Evolutionary conservation across 2,888 invertebrate genomes (phyloP), one percentile per base, ranked within the genome.

Genomic region (Oithona nana): DNA sequence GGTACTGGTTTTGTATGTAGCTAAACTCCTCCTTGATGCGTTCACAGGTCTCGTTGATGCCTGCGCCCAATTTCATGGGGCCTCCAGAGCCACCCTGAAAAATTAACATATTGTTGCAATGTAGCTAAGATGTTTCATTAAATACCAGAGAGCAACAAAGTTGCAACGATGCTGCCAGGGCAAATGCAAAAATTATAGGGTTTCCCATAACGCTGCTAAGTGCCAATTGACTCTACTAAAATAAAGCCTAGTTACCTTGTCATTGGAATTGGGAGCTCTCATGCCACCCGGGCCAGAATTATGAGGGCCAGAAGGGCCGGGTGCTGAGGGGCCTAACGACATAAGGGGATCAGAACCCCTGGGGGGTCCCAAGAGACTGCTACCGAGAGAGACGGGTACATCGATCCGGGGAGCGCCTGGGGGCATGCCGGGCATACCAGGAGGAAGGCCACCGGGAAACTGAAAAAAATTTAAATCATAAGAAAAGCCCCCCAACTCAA

Each of bases 1-100:
- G 90, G 77, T 90, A 90, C 77, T 93, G 92, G 65, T 89, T 88
- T 75, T 93, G 92, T 64, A 93, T 79, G 75, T 89, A 92, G 75
- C 86, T 88, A 75, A 92, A 93, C 75, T 93, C 92, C 75, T 93
- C 92, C 75, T 93, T 93, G 70, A 93, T 92, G 74, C 92, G 79
- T 76, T 93, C 92, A 75, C 90, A 90, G 66, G 88, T 86, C 75
- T 93, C 93, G 64, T 84, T 83, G 57, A 78, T 73, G 66, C 93
- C 86, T 11, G 39, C 39, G 66, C 90, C 89, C 75, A 90, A 90
- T 77, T 92, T 88, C 72, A 87, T 83, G 65, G 87, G 88, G 75
- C 90, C 89, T 67, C 63, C 63, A 16, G 64, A 57, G 13, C 61
- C 64, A n/a, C 57, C 64, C 64, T 64, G 50, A 3, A 61, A 28